phyloP scores from a whole-genome alignment of 2,888 invertebrate species.

The Leptothorax acervorum region DNA sequence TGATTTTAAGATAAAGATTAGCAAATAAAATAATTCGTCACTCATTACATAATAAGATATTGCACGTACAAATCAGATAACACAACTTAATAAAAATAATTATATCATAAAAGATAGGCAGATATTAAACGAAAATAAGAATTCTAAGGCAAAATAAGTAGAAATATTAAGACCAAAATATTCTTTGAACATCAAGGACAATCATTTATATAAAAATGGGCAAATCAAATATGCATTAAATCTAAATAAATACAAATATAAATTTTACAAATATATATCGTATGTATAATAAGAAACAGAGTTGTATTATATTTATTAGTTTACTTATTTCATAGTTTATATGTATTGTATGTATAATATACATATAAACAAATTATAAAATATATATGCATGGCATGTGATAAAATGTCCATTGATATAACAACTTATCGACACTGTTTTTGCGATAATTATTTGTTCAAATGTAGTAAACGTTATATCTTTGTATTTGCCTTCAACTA shows the following conservation, averaged over 20 bases:
- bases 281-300: background rate
- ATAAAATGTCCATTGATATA: no score
- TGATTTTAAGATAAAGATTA: slow-evolving; percentile 31
- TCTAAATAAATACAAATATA: background rate
- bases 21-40: background rate
- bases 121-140: background rate
- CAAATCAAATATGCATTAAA: background rate
- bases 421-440: no score
- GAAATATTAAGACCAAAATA: background rate
- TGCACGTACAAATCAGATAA: background rate
- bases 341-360: no score
- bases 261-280: background rate
- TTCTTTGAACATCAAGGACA: background rate
- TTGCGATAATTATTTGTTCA: no score
- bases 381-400: no score
- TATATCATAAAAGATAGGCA: background rate
- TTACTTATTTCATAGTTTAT: background rate
- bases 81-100: background rate
- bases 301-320: background rate
- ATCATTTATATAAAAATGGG: background rate
- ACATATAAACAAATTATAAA: no score
- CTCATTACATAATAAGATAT: background rate
- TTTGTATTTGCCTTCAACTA: no score
- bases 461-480: no score
- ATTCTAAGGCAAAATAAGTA: background rate